Base-by-base conservation (phyloP, 35 echinoderm and acorn worm genomes). In the Ptychodera flava region DNA sequence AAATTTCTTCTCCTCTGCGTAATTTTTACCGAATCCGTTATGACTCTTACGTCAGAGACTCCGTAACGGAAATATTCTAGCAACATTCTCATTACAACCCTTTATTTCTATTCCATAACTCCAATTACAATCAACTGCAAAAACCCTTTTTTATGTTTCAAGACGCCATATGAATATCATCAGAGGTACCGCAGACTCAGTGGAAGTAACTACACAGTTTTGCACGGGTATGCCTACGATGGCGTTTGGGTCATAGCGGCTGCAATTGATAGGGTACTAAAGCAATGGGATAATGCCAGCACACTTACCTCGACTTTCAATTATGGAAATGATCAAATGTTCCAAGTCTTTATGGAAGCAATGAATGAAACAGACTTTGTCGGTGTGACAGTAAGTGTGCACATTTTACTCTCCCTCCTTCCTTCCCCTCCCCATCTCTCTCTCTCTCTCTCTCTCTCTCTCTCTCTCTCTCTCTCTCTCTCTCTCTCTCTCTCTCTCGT, bases 301-400 rank as follows among this genome's bases (percentile, higher is more conserved):
- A 88, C 82, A 30, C 75, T 94, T 0, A 87, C 83, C 76, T 36
- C 84, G 27, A 37, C 79, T 36, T 94, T 94, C 64, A 82, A 94
- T 35, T 94, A 94, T 28, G 85, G 89, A 0, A 83, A 99, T 75
- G 75, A 89, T 33, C 75, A 85, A 27, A 89, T 94, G 15, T 87
- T 93, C 32, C 81, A 88, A 10, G 82, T 90, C 34, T 84, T 99
- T 12, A 92, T 85, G 1, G 88, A 90, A 37, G 96, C 96, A 0
- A 92, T 99, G 88, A 99, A 99, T 45, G 96, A 99, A 79, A 97
- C 92, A 16, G 90, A 94, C 88, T 99, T 99, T 79, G 52, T 38
- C 0, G 96, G 96, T 0, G 96, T 99, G 1, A 99, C 96, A 53
- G 92, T 94, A 36, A 75, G 79, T 80, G 15, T 12, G 6, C 6